Base-by-base conservation (phyloP, 2,888 invertebrate species). In the Apocheima hispidaria region DNA sequence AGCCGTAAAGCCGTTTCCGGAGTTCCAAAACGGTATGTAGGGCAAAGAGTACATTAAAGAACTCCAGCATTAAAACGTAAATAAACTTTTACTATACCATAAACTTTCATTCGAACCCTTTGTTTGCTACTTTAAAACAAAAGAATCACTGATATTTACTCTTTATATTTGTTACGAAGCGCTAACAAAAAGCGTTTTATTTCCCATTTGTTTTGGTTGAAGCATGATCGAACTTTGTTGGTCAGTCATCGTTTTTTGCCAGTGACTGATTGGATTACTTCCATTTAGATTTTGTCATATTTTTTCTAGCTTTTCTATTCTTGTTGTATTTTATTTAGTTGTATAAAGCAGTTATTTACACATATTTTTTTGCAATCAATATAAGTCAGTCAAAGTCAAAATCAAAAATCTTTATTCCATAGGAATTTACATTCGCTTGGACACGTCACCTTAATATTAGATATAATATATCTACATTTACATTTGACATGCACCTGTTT, bases 221-320 rank as follows among this genome's bases (percentile, higher is more conserved):
- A 69, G 76, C 72, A 71, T 68, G 72, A 73, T 69, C 70, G 70
- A 67, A 51, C 66, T 71, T 69, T 28, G 48, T 53, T 51, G 52
- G 53, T 44, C 41, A 36, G 38, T 54, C 44, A 57, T 30, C 26
- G 28, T 43, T 55, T 60, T 64, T 61, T 58, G 54, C 41, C 20
- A 20, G 40, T 50, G 44, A 57, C 49, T 46, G 43, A 50, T 61
- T 55, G 28, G 35, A 26, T 21, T 52, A 52, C 51, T 60, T 60
- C 55, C 44, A 16, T 51, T n/a, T n/a, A n/a, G n/a, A 43, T 59
- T 43, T 55, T 46, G 40, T 12, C 38, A 28, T 36, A 14, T 2
- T 50, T 51, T 14, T n/a, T n/a, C n/a, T 35, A n/a, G 30, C 14
- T 20, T 16, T 38, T 44, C 5, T 38, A 14, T 46, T 30, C 12